Evolutionary conservation across 2,888 invertebrate species (phyloP).

Genomic region (Ochropacha duplaris): DNA sequence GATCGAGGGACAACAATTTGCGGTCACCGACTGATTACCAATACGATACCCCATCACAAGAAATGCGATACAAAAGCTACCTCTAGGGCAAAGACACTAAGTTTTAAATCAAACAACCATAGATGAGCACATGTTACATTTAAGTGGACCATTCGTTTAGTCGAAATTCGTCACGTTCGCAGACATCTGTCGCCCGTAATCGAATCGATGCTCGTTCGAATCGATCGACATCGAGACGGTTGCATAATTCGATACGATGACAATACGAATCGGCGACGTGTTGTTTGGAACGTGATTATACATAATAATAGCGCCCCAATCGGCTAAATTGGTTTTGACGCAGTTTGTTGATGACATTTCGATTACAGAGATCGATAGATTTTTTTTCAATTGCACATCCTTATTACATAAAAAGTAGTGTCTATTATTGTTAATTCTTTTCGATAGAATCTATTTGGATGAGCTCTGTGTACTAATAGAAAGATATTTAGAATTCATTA

Average conservation of each 20-base stretch:
- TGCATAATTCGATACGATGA: constrained; percentile 81
- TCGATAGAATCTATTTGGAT: neutral
- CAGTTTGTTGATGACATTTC: constrained; percentile 66
- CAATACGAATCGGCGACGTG: constrained; percentile 67
- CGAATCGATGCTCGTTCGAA: constrained; percentile 65
- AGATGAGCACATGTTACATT: constrained; percentile 29
- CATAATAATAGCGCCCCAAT: constrained; percentile 64
- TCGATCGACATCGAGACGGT: constrained; percentile 61
- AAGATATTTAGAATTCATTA: neutral
- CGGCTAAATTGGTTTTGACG: constrained; percentile 59
- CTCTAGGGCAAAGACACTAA: constrained; percentile 21
- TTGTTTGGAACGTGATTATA: constrained; percentile 65
- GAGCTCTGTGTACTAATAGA: neutral
- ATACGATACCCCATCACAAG: constrained; percentile 64
- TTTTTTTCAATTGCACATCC: constrained; percentile 39
- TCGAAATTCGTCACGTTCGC: constrained; percentile 81
- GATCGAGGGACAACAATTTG: constrained; percentile 82
- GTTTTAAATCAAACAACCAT: constrained; percentile 19
- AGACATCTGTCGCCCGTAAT: constrained; percentile 81
- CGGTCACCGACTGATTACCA: constrained; percentile 81
- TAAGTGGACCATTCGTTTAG: constrained; percentile 50
- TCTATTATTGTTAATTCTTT: neutral
- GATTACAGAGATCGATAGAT: constrained; percentile 56
- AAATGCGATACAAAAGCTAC: constrained; percentile 34
- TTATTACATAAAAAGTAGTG: constrained; percentile 28